Evolutionary conservation across 2,888 invertebrate genomes (phyloP).

Genomic region (Salpingus planirostris): DNA sequence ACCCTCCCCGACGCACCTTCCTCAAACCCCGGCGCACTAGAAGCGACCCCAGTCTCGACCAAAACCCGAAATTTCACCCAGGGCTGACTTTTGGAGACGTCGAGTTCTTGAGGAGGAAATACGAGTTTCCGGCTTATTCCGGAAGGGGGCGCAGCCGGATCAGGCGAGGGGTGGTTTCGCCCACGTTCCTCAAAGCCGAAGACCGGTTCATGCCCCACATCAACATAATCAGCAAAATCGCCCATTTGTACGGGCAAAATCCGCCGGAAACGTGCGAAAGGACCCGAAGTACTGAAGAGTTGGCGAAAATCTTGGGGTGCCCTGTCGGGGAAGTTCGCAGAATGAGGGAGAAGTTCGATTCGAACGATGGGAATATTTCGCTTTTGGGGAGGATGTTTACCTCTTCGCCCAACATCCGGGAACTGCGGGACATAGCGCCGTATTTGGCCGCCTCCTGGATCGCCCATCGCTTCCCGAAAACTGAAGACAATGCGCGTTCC

Average conservation of each 20-base stretch:
- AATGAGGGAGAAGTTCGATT: constrained; percentile 63
- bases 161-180: constrained; percentile 46
- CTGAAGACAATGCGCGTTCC: constrained; percentile 58
- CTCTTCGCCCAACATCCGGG: constrained; percentile 70
- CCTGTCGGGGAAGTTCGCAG: constrained; percentile 63
- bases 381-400: constrained; percentile 70
- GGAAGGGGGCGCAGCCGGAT: constrained; percentile 45
- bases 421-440: constrained; percentile 67
- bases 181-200: constrained; percentile 56
- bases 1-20: constrained; percentile 27
- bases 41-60: constrained; percentile 71
- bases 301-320: constrained; percentile 36
- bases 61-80: constrained; percentile 43
- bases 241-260: constrained; percentile 43
- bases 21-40: constrained; percentile 54
- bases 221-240: constrained; percentile 82
- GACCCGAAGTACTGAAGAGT: constrained; percentile 30
- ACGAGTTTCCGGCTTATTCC: constrained; percentile 45
- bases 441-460: constrained; percentile 73
- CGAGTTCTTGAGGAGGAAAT: constrained; percentile 51
- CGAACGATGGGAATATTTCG: constrained; percentile 47
- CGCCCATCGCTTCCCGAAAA: constrained; percentile 68
- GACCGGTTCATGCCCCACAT: constrained; percentile 82
- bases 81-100: constrained; percentile 48
- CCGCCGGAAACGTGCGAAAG: constrained; percentile 24